phyloP scores from a whole-genome alignment of 1,140 invertebrate species.

The Oscheius sp. region DNA sequence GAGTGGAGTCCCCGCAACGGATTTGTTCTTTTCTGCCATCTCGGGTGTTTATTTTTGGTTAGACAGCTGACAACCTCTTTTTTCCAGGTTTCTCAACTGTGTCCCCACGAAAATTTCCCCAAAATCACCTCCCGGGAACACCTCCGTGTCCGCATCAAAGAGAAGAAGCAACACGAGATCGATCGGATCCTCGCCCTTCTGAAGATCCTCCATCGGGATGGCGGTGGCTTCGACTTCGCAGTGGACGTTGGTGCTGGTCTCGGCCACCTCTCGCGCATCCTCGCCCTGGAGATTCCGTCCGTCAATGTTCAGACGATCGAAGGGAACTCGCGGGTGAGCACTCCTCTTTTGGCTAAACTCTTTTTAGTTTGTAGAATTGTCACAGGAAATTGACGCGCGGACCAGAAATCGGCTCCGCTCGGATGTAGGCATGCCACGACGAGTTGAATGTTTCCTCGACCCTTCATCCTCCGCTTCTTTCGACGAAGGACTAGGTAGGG shows the following conservation, averaged over 20 bases:
- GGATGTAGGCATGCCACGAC: not conserved
- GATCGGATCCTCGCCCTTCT: constrained; percentile 35
- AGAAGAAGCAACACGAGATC: constrained; percentile 53
- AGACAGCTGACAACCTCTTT: no score
- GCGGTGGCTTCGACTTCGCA: constrained; percentile 30
- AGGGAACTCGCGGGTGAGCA: constrained; percentile 24
- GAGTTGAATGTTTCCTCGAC: not conserved
- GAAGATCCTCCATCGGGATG: not conserved
- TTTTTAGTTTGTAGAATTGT: not conserved
- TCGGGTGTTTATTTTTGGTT: no score
- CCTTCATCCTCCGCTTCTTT: no score
- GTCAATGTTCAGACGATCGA: constrained; percentile 31
- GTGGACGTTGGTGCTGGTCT: constrained; percentile 53
- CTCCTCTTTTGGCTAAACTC: not conserved
- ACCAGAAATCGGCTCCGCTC: not conserved
- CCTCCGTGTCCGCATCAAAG: constrained; percentile 42
- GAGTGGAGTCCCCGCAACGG: no score
- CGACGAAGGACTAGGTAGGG: not conserved
- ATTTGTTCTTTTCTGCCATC: no score
- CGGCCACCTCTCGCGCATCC: constrained; percentile 48
- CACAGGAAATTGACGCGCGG: not conserved
- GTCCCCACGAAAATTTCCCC: no score
- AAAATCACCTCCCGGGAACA: not conserved
- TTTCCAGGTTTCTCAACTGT: no score
- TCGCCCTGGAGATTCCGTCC: constrained; percentile 32